A percentile compares a stretch with the other conserved stretches of the same genome.
Evolutionary conservation across 2,888 invertebrate species (phyloP).

Genomic region (Shargacucullia verbasci): DNA sequence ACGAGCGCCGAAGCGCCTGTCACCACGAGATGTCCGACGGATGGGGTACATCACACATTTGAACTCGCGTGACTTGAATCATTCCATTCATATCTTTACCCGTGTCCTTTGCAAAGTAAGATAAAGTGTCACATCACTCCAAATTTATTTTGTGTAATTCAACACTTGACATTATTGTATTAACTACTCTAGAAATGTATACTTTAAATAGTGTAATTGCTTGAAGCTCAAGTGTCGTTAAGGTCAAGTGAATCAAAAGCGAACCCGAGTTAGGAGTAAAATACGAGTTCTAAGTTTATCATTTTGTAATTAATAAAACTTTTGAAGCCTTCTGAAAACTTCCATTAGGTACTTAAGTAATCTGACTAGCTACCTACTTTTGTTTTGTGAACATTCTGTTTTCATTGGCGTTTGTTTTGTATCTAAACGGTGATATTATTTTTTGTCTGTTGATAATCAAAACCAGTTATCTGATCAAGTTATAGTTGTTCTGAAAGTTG

Average conservation of each 20-base stretch:
- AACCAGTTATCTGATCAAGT: slow-evolving; percentile 24
- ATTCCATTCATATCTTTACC: slow-evolving; percentile 41
- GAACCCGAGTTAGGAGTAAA: slow-evolving; percentile 8
- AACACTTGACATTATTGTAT: slow-evolving; percentile 14
- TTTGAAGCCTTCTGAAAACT: slow-evolving; percentile 18
- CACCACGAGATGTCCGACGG: slow-evolving; percentile 60
- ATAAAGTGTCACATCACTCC: slow-evolving; percentile 42
- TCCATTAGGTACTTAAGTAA: slow-evolving; percentile 13
- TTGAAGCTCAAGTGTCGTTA: slow-evolving; percentile 23
- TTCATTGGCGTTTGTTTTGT: too few relatives aligned
- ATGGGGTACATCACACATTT: slow-evolving; percentile 52
- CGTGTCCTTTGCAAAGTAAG: slow-evolving; percentile 32
- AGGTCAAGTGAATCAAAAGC: slow-evolving; percentile 26
- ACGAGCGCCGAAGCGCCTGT: slow-evolving; percentile 25
- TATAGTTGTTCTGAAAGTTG: slow-evolving; percentile 20
- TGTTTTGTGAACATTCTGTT: slow-evolving; percentile 4
- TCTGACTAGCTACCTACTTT: slow-evolving; percentile 12
- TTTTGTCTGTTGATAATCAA: slow-evolving; percentile 1
- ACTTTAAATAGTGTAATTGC: slow-evolving; percentile 15
- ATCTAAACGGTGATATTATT: background rate
- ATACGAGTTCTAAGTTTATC: slow-evolving; percentile 19
- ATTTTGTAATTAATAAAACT: slow-evolving; percentile 32
- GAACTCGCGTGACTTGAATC: slow-evolving; percentile 53
- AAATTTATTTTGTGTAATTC: slow-evolving; percentile 22
- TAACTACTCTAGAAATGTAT: slow-evolving; percentile 15